Base-by-base conservation (phyloP, 2,113 vertebrate genomes). In the Oceanites oceanicus region DNA sequence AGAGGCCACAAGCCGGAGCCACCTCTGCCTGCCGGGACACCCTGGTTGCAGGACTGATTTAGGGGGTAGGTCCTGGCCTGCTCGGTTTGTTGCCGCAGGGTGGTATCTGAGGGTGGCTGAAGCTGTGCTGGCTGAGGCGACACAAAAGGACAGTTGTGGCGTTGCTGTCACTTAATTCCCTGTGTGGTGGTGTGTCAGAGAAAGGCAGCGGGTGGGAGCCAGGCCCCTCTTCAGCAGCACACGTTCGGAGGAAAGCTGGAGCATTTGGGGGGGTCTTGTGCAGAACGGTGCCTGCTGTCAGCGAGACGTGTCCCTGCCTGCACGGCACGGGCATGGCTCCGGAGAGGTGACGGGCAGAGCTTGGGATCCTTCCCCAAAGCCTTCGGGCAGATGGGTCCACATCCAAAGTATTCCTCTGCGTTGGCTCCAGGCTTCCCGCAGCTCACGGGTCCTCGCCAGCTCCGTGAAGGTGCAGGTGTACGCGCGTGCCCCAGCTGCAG, bases 301-400 rank as follows among this genome's bases (percentile, higher is more conserved):
- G 40, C 3, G 2, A 40, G 53, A 32, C 2, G 8, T 70, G n/a
- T 5, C 11, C 47, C 27, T 36, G 61, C 61, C 70, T 13, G 11
- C 49, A 6, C 1, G 9, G 47, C 34, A 25, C 0, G 2, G 49
- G 8, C 17, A 36, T 0, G 13, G 71, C 63, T 68, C 27, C 0
- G 3, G 65, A 45, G 58, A 22, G 52, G 58, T 9, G 40, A 6
- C 0, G 2, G 45, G 16, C 44, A 77, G 66, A 66, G 59, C 45
- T 40, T 1, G 1, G 72, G 34, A 17, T 40, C 38, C 52, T n/a
- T 56, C 71, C 62, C 27, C 18, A 38, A 0, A 0, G 3, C n/a
- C 44, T 34, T 27, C 0, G 6, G 29, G 85, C 44, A 19, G 65
- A 17, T 49, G 66, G 25, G 12, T 32, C 42, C 1, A 3, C 22